Conservation (phyloP, 2,888 invertebrate species). For the Drosophila lacicola region DNA sequence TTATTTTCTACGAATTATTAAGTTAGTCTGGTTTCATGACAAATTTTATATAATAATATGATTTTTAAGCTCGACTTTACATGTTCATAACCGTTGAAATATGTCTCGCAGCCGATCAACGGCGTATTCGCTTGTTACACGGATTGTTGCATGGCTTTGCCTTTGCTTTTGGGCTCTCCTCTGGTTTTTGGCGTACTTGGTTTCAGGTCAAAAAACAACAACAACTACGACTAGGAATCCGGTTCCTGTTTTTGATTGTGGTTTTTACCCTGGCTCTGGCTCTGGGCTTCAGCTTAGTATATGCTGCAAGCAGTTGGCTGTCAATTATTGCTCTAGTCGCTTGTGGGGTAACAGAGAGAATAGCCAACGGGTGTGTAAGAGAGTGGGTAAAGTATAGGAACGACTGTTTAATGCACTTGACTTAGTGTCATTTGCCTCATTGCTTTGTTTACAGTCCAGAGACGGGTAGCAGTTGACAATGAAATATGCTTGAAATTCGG, state of each 20-base stretch:
- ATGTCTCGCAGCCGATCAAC: conserved; percentile 17
- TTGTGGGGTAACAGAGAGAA: background rate
- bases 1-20: no score
- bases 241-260: conserved; percentile 34
- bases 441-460: conserved; percentile 49
- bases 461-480: conserved; percentile 31
- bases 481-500: conserved; percentile 60
- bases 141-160: conserved; percentile 36
- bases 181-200: conserved; percentile 37
- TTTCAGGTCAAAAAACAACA: conserved; percentile 8
- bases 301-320: conserved; percentile 59
- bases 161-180: conserved; percentile 40
- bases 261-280: background rate
- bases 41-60: no score
- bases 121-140: conserved; percentile 20
- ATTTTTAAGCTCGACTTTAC: no score
- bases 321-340: conserved; percentile 54
- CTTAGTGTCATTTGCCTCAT: conserved; percentile 54
- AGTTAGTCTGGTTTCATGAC: no score
- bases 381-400: background rate
- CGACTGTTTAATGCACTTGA: conserved; percentile 48
- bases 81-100: background rate
- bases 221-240: conserved; percentile 21
- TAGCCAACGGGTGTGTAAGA: background rate
- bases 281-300: conserved; percentile 36